Evolutionary conservation across 2,888 invertebrate species (phyloP), one percentile per base, ranked within the genome.

Genomic region (Miltochrista miniata): DNA sequence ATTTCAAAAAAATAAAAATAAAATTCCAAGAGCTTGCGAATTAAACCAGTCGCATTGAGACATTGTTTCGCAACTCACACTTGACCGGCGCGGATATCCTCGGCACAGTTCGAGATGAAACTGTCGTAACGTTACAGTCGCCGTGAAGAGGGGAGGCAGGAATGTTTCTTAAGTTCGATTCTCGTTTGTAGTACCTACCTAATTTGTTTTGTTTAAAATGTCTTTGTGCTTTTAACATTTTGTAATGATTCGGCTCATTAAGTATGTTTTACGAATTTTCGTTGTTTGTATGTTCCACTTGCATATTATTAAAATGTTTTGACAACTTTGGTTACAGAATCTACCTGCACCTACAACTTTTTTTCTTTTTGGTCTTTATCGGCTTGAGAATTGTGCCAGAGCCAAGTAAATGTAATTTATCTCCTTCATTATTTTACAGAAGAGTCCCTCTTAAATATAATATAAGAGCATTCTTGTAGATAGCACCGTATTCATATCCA

Each of bases 31-130:
- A 56, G 48, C 56, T 59, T 66, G 70, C 70, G 51, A 53, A 62
- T 47, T 54, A 38, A 69, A 66, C 64, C 58, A 53, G 63, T 63
- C 50, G 58, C 56, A 49, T 67, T 69, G 54, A 61, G 50, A 66
- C 64, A 66, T 33, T 52, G 14, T 68, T 59, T 59, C 54, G 68
- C 61, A 68, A 68, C 68, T 64, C 64, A 52, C 68, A 56, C 68
- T 68, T 68, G 67, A 61, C 67, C 51, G 51, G 49, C 33, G 56
- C 54, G 57, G 67, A 61, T 57, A 66, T 66, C 67, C 64, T 66
- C 60, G 53, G 24, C 45, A 34, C 39, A 61, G 54, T 24, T 30
- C 50, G 66, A 66, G 65, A 66, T 61, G 66, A 56, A n/a, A 50
- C 54, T 68, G 67, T 59, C 59, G 70, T 54, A 68, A 68, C 10